Evolutionary conservation across 2,113 vertebrate species (phyloP).

Genomic region (Odontophorus gujanensis): DNA sequence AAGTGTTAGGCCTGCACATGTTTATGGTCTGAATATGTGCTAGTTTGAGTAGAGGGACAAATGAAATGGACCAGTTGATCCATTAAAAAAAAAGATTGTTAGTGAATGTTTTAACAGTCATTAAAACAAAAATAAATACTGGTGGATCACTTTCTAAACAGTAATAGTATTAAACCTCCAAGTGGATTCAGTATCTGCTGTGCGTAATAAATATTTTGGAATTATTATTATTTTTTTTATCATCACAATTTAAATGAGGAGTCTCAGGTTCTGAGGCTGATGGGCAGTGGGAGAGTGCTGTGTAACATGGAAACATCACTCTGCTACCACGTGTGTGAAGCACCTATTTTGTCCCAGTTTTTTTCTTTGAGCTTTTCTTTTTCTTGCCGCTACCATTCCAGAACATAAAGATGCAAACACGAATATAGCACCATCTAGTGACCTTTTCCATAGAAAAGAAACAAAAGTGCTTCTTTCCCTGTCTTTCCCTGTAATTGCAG

Average conservation of each 20-base stretch:
- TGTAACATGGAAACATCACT: neutral
- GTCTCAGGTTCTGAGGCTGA: too few relatives aligned
- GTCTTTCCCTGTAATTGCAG: neutral
- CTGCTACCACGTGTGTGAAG: accelerated
- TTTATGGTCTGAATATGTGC: neutral
- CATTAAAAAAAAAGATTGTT: neutral
- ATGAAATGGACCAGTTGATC: neutral
- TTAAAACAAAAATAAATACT: neutral
- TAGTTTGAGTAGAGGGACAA: neutral
- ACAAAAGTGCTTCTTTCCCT: neutral
- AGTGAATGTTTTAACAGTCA: neutral
- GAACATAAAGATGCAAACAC: accelerated
- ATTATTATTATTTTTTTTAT: neutral
- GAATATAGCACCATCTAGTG: constrained; percentile 64
- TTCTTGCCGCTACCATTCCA: neutral
- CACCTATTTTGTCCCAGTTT: neutral
- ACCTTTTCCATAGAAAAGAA: neutral
- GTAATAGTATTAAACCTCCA: neutral
- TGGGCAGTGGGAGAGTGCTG: neutral
- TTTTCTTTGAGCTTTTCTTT: neutral
- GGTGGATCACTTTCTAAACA: neutral
- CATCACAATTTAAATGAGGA: neutral
- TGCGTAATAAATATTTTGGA: neutral
- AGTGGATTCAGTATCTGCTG: neutral
- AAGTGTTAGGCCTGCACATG: neutral